These are phyloP conservation scores for Acromyrmex heyeri DNA, from an alignment of 1,140 invertebrate species.

Conservation along the genomic window DNA sequence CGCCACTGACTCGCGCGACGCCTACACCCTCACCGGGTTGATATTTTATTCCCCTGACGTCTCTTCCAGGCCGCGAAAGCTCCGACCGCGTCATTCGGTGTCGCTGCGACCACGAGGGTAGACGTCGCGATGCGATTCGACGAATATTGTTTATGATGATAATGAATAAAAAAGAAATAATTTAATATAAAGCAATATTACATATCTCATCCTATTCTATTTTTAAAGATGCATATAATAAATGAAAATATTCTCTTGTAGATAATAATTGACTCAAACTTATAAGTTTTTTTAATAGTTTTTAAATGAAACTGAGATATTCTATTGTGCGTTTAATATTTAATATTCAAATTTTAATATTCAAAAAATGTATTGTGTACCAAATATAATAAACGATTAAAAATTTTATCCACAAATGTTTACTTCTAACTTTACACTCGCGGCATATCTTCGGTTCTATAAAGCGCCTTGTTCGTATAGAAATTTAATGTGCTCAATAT, in stretches of 20 bases:
- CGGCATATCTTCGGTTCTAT: too few species aligned
- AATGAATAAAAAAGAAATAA: neutral
- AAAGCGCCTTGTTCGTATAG: too few species aligned
- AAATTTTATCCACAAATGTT: too few species aligned
- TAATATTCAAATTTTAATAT: too few species aligned
- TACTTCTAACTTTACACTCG: too few species aligned
- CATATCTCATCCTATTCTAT: neutral
- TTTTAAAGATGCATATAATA: neutral
- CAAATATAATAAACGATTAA: too few species aligned
- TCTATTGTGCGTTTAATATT: too few species aligned
- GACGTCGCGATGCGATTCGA: constrained; percentile 1
- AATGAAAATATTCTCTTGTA: neutral
- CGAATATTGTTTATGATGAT: constrained; percentile 6
- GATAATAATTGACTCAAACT: too few species aligned
- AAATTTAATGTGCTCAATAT: too few species aligned
- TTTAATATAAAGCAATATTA: neutral
- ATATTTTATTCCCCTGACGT: constrained; percentile 27
- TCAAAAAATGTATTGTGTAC: too few species aligned
- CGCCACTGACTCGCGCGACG: constrained; percentile 64
- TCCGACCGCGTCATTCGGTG: constrained; percentile 34
- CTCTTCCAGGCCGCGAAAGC: constrained; percentile 31
- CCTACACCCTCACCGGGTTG: constrained; percentile 62
- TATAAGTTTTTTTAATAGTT: too few species aligned
- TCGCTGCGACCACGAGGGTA: constrained; percentile 31
- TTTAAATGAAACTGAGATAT: too few species aligned